Evolutionary conservation across 2,888 invertebrate genomes (phyloP).

Genomic region (Spicauda simplicius): DNA sequence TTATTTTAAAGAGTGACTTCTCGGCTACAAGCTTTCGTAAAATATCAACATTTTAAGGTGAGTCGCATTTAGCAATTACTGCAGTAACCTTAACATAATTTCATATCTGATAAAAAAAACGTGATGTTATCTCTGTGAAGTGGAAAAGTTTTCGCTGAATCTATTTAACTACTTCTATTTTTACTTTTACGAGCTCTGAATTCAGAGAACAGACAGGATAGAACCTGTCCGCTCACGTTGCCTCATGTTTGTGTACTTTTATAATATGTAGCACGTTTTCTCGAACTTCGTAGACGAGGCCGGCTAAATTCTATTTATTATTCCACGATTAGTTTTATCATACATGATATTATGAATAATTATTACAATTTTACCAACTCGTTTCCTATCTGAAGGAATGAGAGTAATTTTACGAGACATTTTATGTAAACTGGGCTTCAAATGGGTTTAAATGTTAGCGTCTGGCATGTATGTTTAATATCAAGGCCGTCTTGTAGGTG

Average conservation of each 20-base stretch:
- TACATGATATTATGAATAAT: neutral
- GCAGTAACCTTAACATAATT: neutral
- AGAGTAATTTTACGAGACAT: neutral
- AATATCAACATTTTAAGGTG: constrained; percentile 47
- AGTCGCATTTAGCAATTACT: constrained; percentile 33
- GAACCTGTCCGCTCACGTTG: constrained; percentile 40
- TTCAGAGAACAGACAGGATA: constrained; percentile 17
- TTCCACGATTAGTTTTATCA: no score
- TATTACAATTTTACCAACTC: neutral
- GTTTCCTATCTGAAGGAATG: neutral
- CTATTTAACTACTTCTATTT: no score
- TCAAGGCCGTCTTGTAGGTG: neutral
- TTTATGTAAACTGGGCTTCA: neutral
- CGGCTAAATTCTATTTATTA: neutral
- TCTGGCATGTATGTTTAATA: neutral
- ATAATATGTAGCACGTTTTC: constrained; percentile 18
- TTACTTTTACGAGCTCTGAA: no score
- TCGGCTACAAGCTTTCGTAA: constrained; percentile 33
- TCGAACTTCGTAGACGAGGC: constrained; percentile 10
- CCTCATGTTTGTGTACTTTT: constrained; percentile 25
- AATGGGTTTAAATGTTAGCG: neutral
- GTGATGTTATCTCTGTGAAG: neutral
- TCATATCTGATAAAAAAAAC: no score
- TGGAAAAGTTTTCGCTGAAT: neutral
- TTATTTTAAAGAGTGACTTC: constrained; percentile 49